Evolutionary conservation across 2,113 vertebrate genomes (phyloP).

Genomic region (Haplochromis burtoni): DNA sequence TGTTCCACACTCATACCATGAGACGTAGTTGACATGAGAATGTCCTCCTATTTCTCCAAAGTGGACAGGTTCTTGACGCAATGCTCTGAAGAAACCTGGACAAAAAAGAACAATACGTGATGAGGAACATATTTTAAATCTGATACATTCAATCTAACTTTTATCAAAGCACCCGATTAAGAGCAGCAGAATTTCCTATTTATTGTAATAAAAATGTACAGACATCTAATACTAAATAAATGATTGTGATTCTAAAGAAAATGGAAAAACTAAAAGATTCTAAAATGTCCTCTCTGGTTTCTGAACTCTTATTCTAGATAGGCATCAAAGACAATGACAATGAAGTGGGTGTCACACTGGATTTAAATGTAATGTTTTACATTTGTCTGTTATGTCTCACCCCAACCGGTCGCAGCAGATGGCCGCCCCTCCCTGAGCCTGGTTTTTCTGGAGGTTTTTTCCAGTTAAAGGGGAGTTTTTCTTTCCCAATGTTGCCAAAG

Average conservation of each 20-base stretch:
- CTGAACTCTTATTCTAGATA: neutral
- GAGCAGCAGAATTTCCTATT: neutral
- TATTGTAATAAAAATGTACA: neutral
- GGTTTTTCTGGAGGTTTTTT: neutral
- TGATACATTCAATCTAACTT: neutral
- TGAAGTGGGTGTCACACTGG: neutral
- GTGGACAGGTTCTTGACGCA: conserved; percentile 89
- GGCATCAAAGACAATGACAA: neutral
- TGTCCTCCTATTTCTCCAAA: conserved; percentile 88
- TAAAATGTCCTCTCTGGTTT: neutral
- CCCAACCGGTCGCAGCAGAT: neutral
- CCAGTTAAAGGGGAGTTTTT: neutral
- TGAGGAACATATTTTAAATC: neutral
- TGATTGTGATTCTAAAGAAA: neutral
- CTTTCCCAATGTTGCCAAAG: neutral
- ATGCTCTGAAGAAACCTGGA: conserved; percentile 85
- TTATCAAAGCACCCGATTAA: neutral
- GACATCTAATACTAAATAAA: neutral
- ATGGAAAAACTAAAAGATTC: neutral
- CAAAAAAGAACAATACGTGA: neutral
- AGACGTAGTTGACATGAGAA: conserved; percentile 85
- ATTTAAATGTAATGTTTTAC: neutral
- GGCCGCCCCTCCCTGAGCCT: neutral
- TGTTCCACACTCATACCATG: conserved; percentile 95
- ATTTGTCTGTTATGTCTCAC: neutral